Evolutionary conservation across 2,888 invertebrate genomes (phyloP), one percentile per base, ranked within the genome.

Genomic region (Sylvicola cinctus): DNA sequence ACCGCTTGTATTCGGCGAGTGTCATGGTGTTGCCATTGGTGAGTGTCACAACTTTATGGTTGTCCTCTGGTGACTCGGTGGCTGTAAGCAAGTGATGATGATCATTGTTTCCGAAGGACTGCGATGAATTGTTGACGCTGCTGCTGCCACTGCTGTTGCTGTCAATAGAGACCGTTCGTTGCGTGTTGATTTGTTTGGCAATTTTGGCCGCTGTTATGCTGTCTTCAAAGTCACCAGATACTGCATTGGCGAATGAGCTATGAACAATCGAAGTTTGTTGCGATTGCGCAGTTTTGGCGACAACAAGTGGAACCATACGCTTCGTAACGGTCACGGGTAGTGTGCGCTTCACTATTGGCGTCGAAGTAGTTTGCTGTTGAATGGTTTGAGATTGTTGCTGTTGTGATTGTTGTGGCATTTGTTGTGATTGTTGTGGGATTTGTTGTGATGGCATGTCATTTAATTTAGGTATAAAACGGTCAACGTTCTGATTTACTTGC

Each of bases 151-250:
- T 17, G 20, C 30, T 36, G 8, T 16, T 32, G 15, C 31, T 11
- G 31, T 13, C 16, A 11, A 4, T 31, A 14, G 31, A 15, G 31
- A 11, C 6, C 5, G 33, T 32, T 26, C 29, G 35, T 38, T 33
- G 38, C 26, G 20, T 11, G 32, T n/a, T 29, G 31, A 41, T 37
- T 17, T 40, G 35, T 34, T 43, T 44, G 11, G 39, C 56, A 12
- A 65, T 50, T 40, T 63, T 62, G 3, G 64, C 64, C 3, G 64
- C 65, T 7, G 62, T 61, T 38, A 65, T 65, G 41, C 64, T 64
- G 28, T 64, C 63, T 44, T 65, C 65, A 17, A 65, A 51, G 45
- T 65, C 64, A 37, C 62, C 64, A 58, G 63, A 58, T 36, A 62
- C 63, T 35, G 53, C 60, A 1, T 32, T 34, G 25, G 38, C 38